A percentile compares a stretch with the other conserved stretches of the same genome.
These are phyloP conservation scores for Eupelmus urozonus DNA, from an alignment of 2,888 invertebrate species.

Conservation along the genomic window DNA sequence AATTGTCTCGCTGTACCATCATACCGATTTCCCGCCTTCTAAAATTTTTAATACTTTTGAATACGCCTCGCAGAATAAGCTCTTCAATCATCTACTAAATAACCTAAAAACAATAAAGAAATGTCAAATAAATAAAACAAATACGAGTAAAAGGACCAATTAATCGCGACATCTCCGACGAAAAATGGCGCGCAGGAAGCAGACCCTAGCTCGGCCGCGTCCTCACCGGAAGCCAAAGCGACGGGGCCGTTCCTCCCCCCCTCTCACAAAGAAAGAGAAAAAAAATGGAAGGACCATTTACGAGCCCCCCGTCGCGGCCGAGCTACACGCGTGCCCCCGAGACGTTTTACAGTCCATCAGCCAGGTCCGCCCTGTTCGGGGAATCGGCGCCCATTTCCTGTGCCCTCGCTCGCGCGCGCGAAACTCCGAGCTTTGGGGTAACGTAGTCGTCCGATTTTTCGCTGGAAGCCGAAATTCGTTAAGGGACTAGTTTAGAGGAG, in stretches of 20 bases:
- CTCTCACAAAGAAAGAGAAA: neutral
- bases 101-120: too few species aligned
- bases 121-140: too few species aligned
- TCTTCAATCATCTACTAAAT: too few species aligned
- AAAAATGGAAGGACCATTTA: neutral
- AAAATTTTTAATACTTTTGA: too few species aligned
- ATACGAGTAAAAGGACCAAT: too few species aligned
- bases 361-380: constrained; percentile 5
- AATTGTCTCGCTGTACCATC: too few species aligned
- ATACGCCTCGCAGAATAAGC: too few species aligned
- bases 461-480: constrained; percentile 40
- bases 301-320: neutral
- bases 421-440: neutral
- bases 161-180: too few species aligned
- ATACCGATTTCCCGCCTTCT: too few species aligned
- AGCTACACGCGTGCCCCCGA: neutral
- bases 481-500: neutral
- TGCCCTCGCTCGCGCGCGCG: neutral
- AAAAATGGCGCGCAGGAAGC: constrained; percentile 30
- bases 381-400: constrained; percentile 44
- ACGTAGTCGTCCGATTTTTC: constrained; percentile 23
- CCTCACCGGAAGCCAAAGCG: constrained; percentile 41
- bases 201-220: neutral
- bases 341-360: neutral
- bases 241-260: constrained; percentile 1